phyloP scores from a whole-genome alignment of 2,888 invertebrate species.

The Drosophila demipolita region DNA sequence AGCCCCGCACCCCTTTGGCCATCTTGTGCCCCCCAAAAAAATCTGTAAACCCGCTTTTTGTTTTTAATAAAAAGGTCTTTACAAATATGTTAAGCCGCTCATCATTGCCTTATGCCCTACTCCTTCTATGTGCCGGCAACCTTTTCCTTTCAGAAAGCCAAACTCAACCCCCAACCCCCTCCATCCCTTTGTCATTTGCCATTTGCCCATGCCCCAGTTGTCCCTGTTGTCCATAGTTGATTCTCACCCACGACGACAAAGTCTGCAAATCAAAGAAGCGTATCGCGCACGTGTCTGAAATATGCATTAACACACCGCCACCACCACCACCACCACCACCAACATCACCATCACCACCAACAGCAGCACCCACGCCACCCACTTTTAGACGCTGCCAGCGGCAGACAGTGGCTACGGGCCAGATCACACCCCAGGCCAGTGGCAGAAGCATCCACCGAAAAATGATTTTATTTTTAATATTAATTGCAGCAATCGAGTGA shows the following conservation, averaged over 20 bases:
- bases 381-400: slow-evolving; percentile 33
- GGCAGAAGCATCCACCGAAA: slow-evolving; percentile 59
- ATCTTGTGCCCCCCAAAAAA: slow-evolving; percentile 49
- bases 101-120: slow-evolving; percentile 64
- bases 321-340: slow-evolving; percentile 35
- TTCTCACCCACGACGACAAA: slow-evolving; percentile 41
- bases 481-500: slow-evolving; percentile 79
- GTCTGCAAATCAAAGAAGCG: slow-evolving; percentile 79
- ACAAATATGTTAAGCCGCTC: slow-evolving; percentile 80
- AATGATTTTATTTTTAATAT: slow-evolving; percentile 75
- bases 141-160: slow-evolving; percentile 33
- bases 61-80: slow-evolving; percentile 76
- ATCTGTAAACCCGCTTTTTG: slow-evolving; percentile 71
- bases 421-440: slow-evolving; percentile 30
- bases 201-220: slow-evolving; percentile 1
- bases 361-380: slow-evolving; percentile 17
- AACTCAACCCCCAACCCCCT: not conserved
- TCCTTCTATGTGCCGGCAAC: slow-evolving; percentile 22
- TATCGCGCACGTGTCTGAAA: slow-evolving; percentile 79
- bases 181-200: not conserved
- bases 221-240: slow-evolving; percentile 23
- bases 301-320: slow-evolving; percentile 78
- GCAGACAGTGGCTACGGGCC: slow-evolving; percentile 34
- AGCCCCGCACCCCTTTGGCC: not conserved
- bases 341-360: slow-evolving; percentile 15